A percentile compares a stretch with the other conserved stretches of the same genome.
These are phyloP conservation scores for Aurelia sp. DNA, from an alignment of 30 jellyfish, hydroid and myxozoan species.

Conservation along the genomic window DNA sequence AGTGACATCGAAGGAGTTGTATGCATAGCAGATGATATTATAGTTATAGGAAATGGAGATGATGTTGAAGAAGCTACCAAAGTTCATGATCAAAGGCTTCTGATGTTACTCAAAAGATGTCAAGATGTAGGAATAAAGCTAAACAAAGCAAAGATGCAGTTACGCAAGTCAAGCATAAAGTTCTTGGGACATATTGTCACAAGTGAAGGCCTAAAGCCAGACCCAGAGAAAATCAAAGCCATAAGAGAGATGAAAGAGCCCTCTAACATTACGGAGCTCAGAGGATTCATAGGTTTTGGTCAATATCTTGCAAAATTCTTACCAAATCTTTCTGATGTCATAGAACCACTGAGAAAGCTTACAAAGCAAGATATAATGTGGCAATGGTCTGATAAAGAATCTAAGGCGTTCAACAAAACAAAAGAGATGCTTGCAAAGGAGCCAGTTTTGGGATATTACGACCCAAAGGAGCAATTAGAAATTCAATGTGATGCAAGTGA, in stretches of 20 bases:
- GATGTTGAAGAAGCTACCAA: not conserved
- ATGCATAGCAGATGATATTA: no score
- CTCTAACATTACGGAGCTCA: constrained; percentile 35
- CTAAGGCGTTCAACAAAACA: constrained; percentile 48
- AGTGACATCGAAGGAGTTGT: no score
- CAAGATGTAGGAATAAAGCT: constrained; percentile 56
- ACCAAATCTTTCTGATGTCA: constrained; percentile 53
- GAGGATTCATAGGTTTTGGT: constrained; percentile 59
- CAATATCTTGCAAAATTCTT: constrained; percentile 63
- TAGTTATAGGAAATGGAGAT: no score
- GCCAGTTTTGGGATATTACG: constrained; percentile 42
- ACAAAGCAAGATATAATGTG: constrained; percentile 48
- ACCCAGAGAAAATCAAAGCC: constrained; percentile 70
- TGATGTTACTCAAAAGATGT: constrained; percentile 26
- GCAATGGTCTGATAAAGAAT: constrained; percentile 55
- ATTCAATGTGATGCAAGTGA: constrained; percentile 70
- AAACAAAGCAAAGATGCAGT: constrained; percentile 53
- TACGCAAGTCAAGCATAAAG: constrained; percentile 35
- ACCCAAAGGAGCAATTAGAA: constrained; percentile 49
- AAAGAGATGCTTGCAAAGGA: constrained; percentile 45
- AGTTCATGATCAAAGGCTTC: constrained; percentile 46
- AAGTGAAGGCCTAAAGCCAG: constrained; percentile 69
- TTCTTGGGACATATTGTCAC: constrained; percentile 60
- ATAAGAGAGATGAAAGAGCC: constrained; percentile 60
- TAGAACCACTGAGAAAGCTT: constrained; percentile 70